A percentile compares a stretch with the other conserved stretches of the same genome.
Conservation (phyloP, 2,797 vertebrate genomes). For the Kryptolebias ocellatus region DNA sequence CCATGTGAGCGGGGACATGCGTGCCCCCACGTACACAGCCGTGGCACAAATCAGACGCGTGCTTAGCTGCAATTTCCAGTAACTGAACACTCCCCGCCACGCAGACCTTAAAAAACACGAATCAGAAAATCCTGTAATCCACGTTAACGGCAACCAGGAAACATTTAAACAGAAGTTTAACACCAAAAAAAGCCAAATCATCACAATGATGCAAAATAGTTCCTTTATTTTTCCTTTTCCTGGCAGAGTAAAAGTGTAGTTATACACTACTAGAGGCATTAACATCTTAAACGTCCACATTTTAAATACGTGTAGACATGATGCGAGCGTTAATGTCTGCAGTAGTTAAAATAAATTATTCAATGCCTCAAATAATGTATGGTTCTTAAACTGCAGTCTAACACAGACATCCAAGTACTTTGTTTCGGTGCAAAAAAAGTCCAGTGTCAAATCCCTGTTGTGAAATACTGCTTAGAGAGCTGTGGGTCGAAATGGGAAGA, state of each 20-base stretch:
- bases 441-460: constrained; percentile 74
- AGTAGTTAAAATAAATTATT: constrained; percentile 64
- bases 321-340: constrained; percentile 56
- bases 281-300: constrained; percentile 57
- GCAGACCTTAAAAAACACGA: constrained; percentile 11
- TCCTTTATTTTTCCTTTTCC: constrained; percentile 71
- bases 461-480: constrained; percentile 42
- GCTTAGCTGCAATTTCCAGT: constrained; percentile 7
- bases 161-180: not conserved
- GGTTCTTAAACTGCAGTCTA: constrained; percentile 51
- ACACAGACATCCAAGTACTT: constrained; percentile 69
- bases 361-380: constrained; percentile 66
- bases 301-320: constrained; percentile 63
- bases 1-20: constrained; percentile 22
- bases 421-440: constrained; percentile 64
- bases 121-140: not conserved
- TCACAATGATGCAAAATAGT: constrained; percentile 76
- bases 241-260: constrained; percentile 73
- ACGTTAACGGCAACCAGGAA: not conserved
- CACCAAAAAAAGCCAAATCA: constrained; percentile 33
- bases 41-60: constrained; percentile 6
- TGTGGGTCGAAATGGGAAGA: constrained; percentile 56
- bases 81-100: constrained; percentile 19
- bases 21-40: constrained; percentile 48
- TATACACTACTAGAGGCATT: constrained; percentile 73